Evolutionary conservation across 2,888 invertebrate species (phyloP), one percentile per base, ranked within the genome.

Genomic region (Pterostichus madidus): DNA sequence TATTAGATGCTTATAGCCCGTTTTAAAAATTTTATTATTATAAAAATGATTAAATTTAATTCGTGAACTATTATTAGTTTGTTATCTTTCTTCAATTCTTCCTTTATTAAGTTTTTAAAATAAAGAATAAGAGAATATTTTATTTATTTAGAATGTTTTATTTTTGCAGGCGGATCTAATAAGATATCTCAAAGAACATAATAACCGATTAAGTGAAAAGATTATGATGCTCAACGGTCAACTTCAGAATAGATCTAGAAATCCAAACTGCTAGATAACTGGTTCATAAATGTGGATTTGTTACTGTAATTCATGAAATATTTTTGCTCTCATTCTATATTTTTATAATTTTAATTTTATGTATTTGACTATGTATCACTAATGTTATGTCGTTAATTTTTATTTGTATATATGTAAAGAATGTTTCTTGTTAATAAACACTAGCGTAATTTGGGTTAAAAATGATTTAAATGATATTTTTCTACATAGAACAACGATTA

Each of bases 131-230:
- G 2, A 2, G 3, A 24, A 24, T 24, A 24, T 24, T 24, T 1
- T 24, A 35, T 49, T 61, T 44, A n/a, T 64, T 49, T 35, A 24
- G 84, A 53, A 31, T 17, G 1, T 59, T 59, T 59, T 59, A 31
- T 32, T 73, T 73, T 64, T 52, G 2, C 46, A 92, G 91, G 94
- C 94, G 32, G 94, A 94, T 89, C 90, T 94, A 7, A 95, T 95
- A 85, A 91, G 92, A 86, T 94, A 94, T 87, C 89, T 94, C 81
- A 92, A 92, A 85, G 94, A 94, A 86, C 94, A 94, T 85, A 94
- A 94, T 86, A 92, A 92, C 35, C 92, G 92, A 86, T 89, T 95
- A 56, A 93, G 93, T 85, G 92, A 93, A 85, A 94, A 93, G 87
- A 90, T 95, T 85, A 93, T 94, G 91, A 89, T 92, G 83, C 88